Evolutionary conservation across 1,140 invertebrate species (phyloP).

Genomic region (Zaprionus lachaisei): DNA sequence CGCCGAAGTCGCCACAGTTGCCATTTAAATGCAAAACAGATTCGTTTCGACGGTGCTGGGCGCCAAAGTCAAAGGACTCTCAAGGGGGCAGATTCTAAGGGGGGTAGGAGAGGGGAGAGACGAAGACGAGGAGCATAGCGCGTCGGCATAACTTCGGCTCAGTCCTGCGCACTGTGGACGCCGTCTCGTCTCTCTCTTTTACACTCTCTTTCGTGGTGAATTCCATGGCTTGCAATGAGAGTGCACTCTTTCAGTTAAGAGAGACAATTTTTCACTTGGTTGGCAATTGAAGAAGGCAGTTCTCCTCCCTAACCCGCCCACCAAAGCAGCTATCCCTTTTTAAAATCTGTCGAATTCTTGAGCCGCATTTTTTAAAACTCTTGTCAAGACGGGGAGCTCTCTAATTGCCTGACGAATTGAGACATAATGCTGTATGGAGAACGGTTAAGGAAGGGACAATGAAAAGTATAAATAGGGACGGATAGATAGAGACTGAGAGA

Average conservation of each 20-base stretch:
- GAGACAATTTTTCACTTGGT: conserved; percentile 48
- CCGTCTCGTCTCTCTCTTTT: background rate
- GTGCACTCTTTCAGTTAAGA: conserved; percentile 11
- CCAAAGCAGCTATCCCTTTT: background rate
- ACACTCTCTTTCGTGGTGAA: conserved; percentile 47
- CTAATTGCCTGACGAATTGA: conserved; percentile 31
- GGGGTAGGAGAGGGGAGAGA: background rate
- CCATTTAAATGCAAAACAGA: conserved; percentile 74
- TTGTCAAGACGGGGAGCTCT: background rate
- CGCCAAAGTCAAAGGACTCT: conserved; percentile 47
- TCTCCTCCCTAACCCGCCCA: background rate
- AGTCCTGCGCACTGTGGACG: conserved; percentile 43
- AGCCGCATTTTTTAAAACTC: conserved; percentile 4
- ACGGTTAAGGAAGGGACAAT: background rate
- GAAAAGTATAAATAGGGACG: background rate
- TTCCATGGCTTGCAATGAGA: conserved; percentile 11
- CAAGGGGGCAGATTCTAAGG: background rate
- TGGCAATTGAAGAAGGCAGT: conserved; percentile 64
- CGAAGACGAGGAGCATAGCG: background rate
- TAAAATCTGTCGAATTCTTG: conserved; percentile 29
- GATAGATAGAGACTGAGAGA: background rate
- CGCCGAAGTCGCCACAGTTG: conserved; percentile 44
- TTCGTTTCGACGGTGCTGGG: conserved; percentile 38
- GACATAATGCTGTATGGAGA: conserved; percentile 20
- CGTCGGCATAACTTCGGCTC: background rate